phyloP scores from a whole-genome alignment of 2,888 invertebrate genomes.

The Tricholauxania praeusta region DNA sequence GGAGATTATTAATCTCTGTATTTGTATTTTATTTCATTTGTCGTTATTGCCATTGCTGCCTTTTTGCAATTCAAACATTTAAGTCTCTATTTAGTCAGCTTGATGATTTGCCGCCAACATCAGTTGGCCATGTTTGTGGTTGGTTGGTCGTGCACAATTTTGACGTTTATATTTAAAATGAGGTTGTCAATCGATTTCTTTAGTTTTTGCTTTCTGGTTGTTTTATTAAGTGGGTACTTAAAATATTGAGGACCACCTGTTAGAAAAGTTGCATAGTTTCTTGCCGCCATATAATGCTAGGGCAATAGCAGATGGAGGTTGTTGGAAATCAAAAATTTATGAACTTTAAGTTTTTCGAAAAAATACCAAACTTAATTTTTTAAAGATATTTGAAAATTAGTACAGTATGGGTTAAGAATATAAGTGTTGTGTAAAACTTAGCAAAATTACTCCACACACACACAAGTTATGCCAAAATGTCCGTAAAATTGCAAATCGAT shows the following conservation, averaged over 20 bases:
- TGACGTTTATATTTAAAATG: conserved; percentile 43
- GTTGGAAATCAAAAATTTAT: too few relatives aligned
- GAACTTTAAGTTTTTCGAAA: too few relatives aligned
- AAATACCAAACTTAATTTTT: too few relatives aligned
- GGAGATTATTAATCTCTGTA: conserved; percentile 63
- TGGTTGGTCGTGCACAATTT: conserved; percentile 29
- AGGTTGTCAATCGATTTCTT: conserved; percentile 47
- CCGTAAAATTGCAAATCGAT: too few relatives aligned
- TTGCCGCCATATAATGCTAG: background rate
- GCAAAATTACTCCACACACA: too few relatives aligned
- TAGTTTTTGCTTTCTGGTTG: conserved; percentile 38
- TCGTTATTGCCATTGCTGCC: conserved; percentile 25
- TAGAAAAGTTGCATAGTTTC: background rate
- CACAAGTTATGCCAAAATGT: too few relatives aligned
- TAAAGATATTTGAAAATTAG: too few relatives aligned
- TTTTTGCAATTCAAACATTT: conserved; percentile 22
- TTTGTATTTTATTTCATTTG: conserved; percentile 55
- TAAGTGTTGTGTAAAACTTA: too few relatives aligned
- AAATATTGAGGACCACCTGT: conserved; percentile 9
- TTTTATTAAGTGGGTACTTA: background rate
- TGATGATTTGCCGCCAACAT: conserved; percentile 60
- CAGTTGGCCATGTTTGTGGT: conserved; percentile 37
- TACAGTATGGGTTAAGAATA: too few relatives aligned
- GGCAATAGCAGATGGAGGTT: too few relatives aligned
- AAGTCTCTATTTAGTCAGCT: conserved; percentile 42